Percentiles rank a stretch among this genome's conserved stretches.
phyloP scores from a whole-genome alignment of 2,888 invertebrate species.

The Phalera bucephala region DNA sequence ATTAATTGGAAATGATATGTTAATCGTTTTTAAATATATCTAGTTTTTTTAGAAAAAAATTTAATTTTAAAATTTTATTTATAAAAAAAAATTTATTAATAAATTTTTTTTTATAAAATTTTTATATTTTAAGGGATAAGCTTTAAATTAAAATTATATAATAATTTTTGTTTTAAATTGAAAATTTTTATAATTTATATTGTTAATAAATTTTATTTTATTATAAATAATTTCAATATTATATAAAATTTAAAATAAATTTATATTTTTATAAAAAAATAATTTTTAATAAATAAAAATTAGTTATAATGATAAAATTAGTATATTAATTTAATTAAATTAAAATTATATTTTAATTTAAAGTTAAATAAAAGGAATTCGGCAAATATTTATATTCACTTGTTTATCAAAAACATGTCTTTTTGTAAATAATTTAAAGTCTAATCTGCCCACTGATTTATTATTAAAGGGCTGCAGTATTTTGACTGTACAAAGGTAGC shows the following conservation, averaged over 20 bases:
- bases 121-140: constrained; percentile 83
- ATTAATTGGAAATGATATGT: constrained; percentile 85
- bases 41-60: constrained; percentile 85
- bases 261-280: constrained; percentile 70
- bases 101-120: constrained; percentile 50
- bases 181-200: constrained; percentile 82
- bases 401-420: constrained; percentile 92
- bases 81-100: constrained; percentile 46
- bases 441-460: constrained; percentile 88
- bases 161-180: constrained; percentile 46
- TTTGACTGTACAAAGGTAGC: constrained; percentile 91
- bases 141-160: constrained; percentile 83
- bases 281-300: constrained; percentile 66
- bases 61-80: constrained; percentile 80
- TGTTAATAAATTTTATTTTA: constrained; percentile 80
- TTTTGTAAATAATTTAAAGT: constrained; percentile 85
- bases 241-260: constrained; percentile 54
- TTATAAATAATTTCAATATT: constrained; percentile 65
- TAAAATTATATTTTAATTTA: constrained; percentile 43
- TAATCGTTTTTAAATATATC: constrained; percentile 86
- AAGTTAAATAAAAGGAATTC: constrained; percentile 83
- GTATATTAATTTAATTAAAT: constrained; percentile 57
- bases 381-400: constrained; percentile 85
- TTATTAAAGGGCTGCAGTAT: constrained; percentile 90
- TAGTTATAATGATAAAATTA: constrained; percentile 84